Conservation (phyloP, 1,140 invertebrate species). For the Pseudomyrmex dendroicus region DNA sequence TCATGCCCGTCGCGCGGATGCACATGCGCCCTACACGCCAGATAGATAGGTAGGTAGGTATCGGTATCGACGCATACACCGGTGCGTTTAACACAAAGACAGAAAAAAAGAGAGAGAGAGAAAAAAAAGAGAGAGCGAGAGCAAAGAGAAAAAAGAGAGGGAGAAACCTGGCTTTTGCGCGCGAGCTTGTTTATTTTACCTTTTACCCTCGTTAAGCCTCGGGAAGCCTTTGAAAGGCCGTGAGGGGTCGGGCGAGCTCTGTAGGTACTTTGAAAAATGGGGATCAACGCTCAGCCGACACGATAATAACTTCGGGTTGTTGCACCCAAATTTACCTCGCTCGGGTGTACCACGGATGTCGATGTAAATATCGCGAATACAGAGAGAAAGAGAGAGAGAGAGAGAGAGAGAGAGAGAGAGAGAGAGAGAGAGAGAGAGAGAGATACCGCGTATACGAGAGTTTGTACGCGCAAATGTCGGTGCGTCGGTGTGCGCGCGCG, state of each 20-base stretch:
- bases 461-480: neutral
- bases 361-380: slow-evolving; percentile 52
- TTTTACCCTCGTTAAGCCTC: slow-evolving; percentile 66
- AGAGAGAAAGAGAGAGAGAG: slow-evolving; percentile 18
- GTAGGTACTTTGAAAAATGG: slow-evolving; percentile 66
- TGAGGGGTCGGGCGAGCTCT: slow-evolving; percentile 51
- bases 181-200: slow-evolving; percentile 63
- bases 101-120: slow-evolving; percentile 38
- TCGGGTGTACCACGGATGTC: slow-evolving; percentile 45
- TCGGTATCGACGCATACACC: slow-evolving; percentile 57
- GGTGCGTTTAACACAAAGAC: slow-evolving; percentile 59
- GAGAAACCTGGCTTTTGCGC: slow-evolving; percentile 48
- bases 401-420: slow-evolving; percentile 4
- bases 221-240: slow-evolving; percentile 63
- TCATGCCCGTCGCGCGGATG: slow-evolving; percentile 49
- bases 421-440: slow-evolving; percentile 10
- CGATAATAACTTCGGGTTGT: slow-evolving; percentile 64
- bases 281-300: slow-evolving; percentile 63
- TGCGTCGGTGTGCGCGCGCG: neutral
- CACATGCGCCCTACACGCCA: slow-evolving; percentile 43
- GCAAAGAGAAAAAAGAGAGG: slow-evolving; percentile 26
- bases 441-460: slow-evolving; percentile 7
- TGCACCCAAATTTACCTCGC: slow-evolving; percentile 62
- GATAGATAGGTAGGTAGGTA: slow-evolving; percentile 44
- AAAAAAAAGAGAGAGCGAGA: slow-evolving; percentile 12